Percentiles rank a stretch among this genome's conserved stretches.
These are phyloP conservation scores for Xiphydria camelus DNA, from an alignment of 2,888 invertebrate species.

Conservation along the genomic window DNA sequence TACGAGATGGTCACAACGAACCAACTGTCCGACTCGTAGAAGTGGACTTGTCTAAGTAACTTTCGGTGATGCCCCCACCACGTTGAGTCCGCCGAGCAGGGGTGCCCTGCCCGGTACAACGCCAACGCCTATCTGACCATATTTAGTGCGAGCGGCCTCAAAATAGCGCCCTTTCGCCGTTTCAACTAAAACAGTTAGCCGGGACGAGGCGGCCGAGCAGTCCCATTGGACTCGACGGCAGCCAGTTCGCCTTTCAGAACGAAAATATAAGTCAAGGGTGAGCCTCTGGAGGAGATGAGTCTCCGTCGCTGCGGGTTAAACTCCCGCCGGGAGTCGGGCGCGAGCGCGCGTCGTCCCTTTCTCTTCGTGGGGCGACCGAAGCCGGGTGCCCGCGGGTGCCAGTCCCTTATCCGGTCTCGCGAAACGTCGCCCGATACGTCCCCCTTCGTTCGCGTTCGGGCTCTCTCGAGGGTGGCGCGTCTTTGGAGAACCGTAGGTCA, in stretches of 20 bases:
- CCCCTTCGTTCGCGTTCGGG: too few relatives aligned
- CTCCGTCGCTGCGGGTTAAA: too few relatives aligned
- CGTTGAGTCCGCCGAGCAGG: constrained; percentile 36
- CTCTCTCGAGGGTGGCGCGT: too few relatives aligned
- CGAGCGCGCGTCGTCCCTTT: too few relatives aligned
- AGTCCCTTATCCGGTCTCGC: too few relatives aligned
- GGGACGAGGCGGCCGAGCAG: constrained; percentile 21
- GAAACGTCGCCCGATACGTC: too few relatives aligned
- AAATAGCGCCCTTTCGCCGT: constrained; percentile 53
- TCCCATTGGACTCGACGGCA: constrained; percentile 7
- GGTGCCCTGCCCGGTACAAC: constrained; percentile 47
- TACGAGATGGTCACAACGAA: constrained; percentile 55
- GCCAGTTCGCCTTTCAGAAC: constrained; percentile 15
- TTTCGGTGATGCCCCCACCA: constrained; percentile 48
- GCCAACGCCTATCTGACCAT: constrained; percentile 55
- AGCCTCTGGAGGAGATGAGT: constrained; percentile 23
- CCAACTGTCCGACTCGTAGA: constrained; percentile 55
- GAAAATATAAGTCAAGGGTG: constrained; percentile 41
- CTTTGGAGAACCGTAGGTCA: too few relatives aligned
- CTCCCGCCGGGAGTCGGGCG: too few relatives aligned
- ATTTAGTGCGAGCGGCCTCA: constrained; percentile 56
- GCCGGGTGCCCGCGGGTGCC: too few relatives aligned
- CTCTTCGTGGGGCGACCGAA: too few relatives aligned
- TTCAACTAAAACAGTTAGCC: constrained; percentile 52
- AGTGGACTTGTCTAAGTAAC: constrained; percentile 57